Percentiles rank a stretch among this genome's conserved stretches.
These are phyloP conservation scores for Eriosoma lanigerum DNA, from an alignment of 1,140 invertebrate species.

Conservation along the genomic window DNA sequence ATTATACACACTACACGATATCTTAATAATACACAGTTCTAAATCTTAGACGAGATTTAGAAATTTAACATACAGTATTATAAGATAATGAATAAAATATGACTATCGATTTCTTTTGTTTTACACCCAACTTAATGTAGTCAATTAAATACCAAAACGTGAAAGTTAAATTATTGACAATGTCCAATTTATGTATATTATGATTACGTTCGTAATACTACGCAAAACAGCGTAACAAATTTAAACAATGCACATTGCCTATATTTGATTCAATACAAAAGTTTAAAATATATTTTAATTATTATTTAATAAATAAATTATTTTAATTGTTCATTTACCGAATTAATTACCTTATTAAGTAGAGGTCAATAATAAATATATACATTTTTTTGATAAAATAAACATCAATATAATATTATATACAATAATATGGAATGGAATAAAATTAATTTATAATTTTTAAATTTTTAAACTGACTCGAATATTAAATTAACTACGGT, in stretches of 20 bases:
- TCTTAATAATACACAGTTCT: slow-evolving; percentile 3
- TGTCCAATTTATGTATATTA: neutral
- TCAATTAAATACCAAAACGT: slow-evolving; percentile 2
- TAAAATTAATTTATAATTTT: too few relatives aligned
- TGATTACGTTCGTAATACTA: neutral
- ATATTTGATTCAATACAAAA: neutral
- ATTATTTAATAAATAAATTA: too few relatives aligned
- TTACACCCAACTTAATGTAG: neutral
- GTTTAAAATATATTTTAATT: neutral
- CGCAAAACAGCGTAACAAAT: neutral
- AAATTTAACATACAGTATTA: slow-evolving; percentile 19
- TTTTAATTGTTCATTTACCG: too few relatives aligned
- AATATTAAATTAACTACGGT: too few relatives aligned
- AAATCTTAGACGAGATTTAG: neutral
- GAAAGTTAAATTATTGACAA: slow-evolving; percentile 22
- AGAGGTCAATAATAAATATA: too few relatives aligned
- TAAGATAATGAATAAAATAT: neutral
- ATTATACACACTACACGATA: neutral
- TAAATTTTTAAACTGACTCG: too few relatives aligned
- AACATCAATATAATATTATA: too few relatives aligned
- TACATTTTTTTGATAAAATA: too few relatives aligned
- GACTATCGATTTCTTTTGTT: slow-evolving; percentile 34
- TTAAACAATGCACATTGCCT: neutral
- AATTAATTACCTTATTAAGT: too few relatives aligned
- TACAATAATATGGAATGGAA: too few relatives aligned